Conservation (phyloP, 2,888 invertebrate genomes). For the Meliscaeva auricollis region DNA sequence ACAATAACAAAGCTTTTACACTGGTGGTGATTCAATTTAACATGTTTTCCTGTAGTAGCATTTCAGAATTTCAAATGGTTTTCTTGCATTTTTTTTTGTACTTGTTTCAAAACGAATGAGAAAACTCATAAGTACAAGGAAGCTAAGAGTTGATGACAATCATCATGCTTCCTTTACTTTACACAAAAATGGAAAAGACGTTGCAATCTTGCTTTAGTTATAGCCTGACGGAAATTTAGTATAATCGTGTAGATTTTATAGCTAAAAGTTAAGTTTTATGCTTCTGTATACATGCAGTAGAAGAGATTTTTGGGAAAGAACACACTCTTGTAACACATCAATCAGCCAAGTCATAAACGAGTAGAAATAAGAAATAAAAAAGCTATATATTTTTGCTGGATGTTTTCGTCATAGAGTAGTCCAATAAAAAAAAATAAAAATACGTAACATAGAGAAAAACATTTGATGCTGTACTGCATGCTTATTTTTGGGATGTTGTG, state of each 20-base stretch:
- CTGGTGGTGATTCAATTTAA: too few species aligned
- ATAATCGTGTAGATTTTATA: neutral
- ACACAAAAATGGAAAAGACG: neutral
- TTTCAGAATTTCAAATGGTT: too few species aligned
- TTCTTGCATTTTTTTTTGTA: too few species aligned
- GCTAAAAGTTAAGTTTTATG: neutral
- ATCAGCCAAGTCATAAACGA: conserved; percentile 11
- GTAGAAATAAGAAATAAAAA: conserved; percentile 7
- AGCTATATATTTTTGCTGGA: neutral
- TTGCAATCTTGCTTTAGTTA: neutral
- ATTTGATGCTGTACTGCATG: too few species aligned
- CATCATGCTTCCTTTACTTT: neutral
- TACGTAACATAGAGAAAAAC: neutral
- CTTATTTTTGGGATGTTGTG: neutral
- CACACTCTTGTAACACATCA: conserved; percentile 11
- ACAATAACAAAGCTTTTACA: too few species aligned
- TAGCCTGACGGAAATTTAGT: neutral
- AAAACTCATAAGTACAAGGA: too few species aligned
- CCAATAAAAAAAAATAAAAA: neutral
- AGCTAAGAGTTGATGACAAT: neutral
- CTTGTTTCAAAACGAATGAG: too few species aligned
- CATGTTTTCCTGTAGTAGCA: too few species aligned
- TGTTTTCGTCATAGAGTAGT: neutral
- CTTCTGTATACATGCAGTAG: neutral
- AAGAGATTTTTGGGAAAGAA: neutral